These are phyloP conservation scores for Dicerorhinus sumatrensis DNA, from an alignment of 2,113 vertebrate species.

Conservation along the genomic window DNA sequence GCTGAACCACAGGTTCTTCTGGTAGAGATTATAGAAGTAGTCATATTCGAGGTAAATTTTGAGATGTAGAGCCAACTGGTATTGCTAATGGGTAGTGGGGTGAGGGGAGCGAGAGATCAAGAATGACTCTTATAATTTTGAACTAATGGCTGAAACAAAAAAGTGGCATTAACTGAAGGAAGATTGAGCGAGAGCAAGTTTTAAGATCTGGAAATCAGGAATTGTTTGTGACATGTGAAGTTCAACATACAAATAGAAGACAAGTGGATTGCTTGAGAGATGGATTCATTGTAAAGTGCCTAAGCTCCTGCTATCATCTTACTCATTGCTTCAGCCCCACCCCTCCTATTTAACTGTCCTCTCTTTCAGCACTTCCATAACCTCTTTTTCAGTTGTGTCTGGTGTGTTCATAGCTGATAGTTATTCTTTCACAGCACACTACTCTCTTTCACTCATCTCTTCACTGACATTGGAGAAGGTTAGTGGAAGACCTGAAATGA, in stretches of 20 bases:
- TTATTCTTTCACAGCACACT: not conserved
- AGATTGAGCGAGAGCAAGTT: not conserved
- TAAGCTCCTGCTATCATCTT: too few species aligned
- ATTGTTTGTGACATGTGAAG: not conserved
- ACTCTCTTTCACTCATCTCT: not conserved
- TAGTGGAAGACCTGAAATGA: not conserved
- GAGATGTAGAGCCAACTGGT: not conserved
- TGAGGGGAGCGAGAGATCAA: not conserved
- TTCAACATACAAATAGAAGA: not conserved
- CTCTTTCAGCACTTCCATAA: not conserved
- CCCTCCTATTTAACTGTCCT: not conserved
- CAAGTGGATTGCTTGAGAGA: not conserved
- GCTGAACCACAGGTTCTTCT: not conserved
- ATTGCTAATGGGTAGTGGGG: not conserved
- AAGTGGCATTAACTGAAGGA: not conserved
- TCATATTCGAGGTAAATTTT: not conserved
- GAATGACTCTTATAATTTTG: not conserved
- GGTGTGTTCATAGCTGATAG: not conserved
- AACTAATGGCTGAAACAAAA: not conserved
- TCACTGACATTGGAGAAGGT: not conserved
- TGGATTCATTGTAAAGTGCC: not conserved
- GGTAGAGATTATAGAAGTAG: too few species aligned
- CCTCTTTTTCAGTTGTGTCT: not conserved
- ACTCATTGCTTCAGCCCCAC: not conserved
- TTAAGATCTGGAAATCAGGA: not conserved